Evolutionary conservation across 2,113 vertebrate species (phyloP), one percentile per base, ranked within the genome.

Genomic region (Mesoclemmys tuberculata): DNA sequence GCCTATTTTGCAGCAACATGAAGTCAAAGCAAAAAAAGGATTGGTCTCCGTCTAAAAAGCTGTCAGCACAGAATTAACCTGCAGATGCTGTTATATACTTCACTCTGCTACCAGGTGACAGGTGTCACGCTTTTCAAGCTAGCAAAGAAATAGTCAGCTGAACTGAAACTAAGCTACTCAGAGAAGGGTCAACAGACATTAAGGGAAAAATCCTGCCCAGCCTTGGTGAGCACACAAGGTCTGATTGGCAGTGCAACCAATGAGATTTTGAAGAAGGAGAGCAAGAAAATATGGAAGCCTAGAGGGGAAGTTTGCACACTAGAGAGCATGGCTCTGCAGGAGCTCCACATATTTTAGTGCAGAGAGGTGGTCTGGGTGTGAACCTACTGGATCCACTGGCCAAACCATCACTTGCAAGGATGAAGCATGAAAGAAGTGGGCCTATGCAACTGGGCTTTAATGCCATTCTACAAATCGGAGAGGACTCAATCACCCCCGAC

Each of bases 61-160:
- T 44, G 0, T 5, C 4, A 46, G 44, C 5, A 0, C 0, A 26
- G 0, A 0, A 12, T 1, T 2, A 2, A 71, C 29, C 48, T 7
- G 35, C 18, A 5, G 19, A 27, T 49, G 26, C 46, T 0, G 0
- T 1, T 18, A 4, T 0, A 0, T 0, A 2, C 55, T 46, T 6
- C 48, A 35, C 51, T 8, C 10, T 3, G 27, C 68, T 44, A 10
- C 18, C 2, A 3, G 1, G 5, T 14, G 7, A 4, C 22, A 48
- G 29, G 27, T 46, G 2, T 9, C 4, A 3, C 2, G 31, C 56
- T 18, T 44, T 52, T 52, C 51, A 18, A 52, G n/a, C 74, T 84
- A 79, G 56, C 52, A 44, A 44, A 22, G 64, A 68, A 68, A 68
- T 9, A 1, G 12, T 14, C 26, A 31, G 10, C 2, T 58, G 12